Conservation (phyloP, 2,113 vertebrate species). For the Leucopsar rothschildi region DNA sequence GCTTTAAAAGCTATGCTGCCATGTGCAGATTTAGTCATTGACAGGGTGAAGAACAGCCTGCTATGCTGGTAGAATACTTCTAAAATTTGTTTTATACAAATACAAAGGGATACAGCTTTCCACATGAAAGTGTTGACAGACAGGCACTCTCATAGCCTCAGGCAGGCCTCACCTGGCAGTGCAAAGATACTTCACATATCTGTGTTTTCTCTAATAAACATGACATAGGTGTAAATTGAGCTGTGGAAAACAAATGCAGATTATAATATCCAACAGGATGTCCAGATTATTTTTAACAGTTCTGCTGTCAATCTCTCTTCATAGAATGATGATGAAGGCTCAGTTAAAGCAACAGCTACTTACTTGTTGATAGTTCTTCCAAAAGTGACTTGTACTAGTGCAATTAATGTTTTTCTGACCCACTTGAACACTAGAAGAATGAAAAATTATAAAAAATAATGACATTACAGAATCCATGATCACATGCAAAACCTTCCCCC, state of each 20-base stretch:
- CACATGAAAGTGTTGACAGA: not conserved
- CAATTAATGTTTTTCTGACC: conserved; percentile 98
- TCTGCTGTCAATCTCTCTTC: not conserved
- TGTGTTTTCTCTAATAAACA: not conserved
- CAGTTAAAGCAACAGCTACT: conserved; percentile 62
- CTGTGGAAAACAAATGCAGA: not conserved
- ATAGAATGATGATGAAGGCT: not conserved
- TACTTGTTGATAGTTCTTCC: conserved; percentile 99
- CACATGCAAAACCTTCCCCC: not conserved
- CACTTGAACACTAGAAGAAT: conserved; percentile 94
- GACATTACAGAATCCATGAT: not conserved
- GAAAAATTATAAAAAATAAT: conserved; percentile 40
- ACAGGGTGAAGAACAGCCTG: not conserved
- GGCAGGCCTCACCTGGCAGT: not conserved
- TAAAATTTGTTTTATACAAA: not conserved
- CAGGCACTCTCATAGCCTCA: not conserved
- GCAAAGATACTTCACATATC: not conserved
- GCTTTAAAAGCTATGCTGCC: not conserved
- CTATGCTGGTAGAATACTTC: not conserved
- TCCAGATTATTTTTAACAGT: not conserved
- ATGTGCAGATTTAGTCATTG: not conserved
- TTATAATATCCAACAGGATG: not conserved
- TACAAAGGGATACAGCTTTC: not conserved
- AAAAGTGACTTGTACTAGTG: conserved; percentile 98
- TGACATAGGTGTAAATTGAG: not conserved